phyloP scores from a whole-genome alignment of 2,797 vertebrate genomes.

The Telmatherina bonti region DNA sequence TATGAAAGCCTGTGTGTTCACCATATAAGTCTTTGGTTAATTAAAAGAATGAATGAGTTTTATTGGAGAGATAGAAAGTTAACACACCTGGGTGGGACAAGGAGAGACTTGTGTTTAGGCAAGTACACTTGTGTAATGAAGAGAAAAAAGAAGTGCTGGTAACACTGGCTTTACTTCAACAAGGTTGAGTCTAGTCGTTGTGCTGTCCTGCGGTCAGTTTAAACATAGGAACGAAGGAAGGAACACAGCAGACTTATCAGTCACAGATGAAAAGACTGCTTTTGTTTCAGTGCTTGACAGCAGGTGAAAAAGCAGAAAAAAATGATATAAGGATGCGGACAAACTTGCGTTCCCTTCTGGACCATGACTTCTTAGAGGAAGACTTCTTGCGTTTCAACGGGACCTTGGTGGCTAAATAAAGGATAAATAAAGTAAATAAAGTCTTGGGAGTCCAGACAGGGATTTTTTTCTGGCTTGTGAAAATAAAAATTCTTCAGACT shows the following conservation, averaged over 20 bases:
- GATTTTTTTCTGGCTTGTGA: neutral
- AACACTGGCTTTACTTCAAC: neutral
- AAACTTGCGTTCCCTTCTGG: neutral
- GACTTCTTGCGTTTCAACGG: neutral
- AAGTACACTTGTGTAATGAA: neutral
- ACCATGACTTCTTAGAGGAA: neutral
- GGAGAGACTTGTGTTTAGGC: constrained; percentile 33
- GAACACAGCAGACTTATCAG: neutral
- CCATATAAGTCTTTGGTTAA: constrained; percentile 38
- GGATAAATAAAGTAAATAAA: neutral
- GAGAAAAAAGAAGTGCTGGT: neutral
- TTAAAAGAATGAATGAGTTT: constrained; percentile 51
- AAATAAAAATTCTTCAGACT: constrained; percentile 4
- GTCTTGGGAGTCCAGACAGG: neutral
- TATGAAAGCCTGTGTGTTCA: constrained; percentile 42
- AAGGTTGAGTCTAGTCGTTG: neutral
- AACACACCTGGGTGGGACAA: constrained; percentile 30
- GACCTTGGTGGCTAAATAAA: neutral
- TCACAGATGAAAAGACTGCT: constrained; percentile 1
- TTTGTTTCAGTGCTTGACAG: neutral
- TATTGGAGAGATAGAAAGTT: constrained; percentile 47
- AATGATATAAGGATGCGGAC: constrained; percentile 25
- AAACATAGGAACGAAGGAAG: neutral
- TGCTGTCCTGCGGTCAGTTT: neutral
- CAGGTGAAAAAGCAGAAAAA: neutral